Base-by-base conservation (phyloP, 2,888 invertebrate species). In the Ochropleura leucogaster region DNA sequence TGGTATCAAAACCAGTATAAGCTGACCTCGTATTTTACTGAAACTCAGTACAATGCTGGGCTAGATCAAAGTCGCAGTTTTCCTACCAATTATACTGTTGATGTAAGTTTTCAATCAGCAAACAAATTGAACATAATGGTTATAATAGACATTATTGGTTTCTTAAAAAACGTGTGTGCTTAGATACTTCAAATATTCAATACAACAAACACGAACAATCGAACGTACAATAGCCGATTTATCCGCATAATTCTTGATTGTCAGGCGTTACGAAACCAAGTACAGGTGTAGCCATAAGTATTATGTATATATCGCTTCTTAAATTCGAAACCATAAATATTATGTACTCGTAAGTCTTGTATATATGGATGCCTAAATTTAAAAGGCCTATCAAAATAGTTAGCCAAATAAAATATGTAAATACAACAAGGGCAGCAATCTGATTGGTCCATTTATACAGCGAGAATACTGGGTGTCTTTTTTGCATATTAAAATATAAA, bases 241-340 rank as follows among this genome's bases (percentile, higher is more conserved):
- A 71, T 51, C 49, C 44, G 44, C 44, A 51, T 44, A 70, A 70
- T 30, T 69, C 47, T 68, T 42, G 47, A 68, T 70, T 70, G 51
- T n/a, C 20, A 70, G 44, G 30, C n/a, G n/a, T 70, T 70, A 30
- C n/a, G 70, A 44, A 70, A 70, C 7, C 20, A 42, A 12, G 7
- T 42, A 46, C 9, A 4, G 30, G 55, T 4, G 6, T 49, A 18
- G 0, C 12, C n/a, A 10, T 16, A 40, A 9, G 8, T 42, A 66
- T 20, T n/a, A n/a, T n/a, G n/a, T n/a, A n/a, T n/a, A n/a, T n/a
- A n/a, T n/a, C n/a, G n/a, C n/a, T n/a, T n/a, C n/a, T n/a, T n/a
- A n/a, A n/a, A n/a, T n/a, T n/a, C n/a, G n/a, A n/a, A n/a, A n/a
- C n/a, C n/a, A n/a, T n/a, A n/a, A n/a, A n/a, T n/a, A n/a, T n/a